Evolutionary conservation across 2,888 invertebrate genomes (phyloP).

Genomic region (Andricus quercusramuli): DNA sequence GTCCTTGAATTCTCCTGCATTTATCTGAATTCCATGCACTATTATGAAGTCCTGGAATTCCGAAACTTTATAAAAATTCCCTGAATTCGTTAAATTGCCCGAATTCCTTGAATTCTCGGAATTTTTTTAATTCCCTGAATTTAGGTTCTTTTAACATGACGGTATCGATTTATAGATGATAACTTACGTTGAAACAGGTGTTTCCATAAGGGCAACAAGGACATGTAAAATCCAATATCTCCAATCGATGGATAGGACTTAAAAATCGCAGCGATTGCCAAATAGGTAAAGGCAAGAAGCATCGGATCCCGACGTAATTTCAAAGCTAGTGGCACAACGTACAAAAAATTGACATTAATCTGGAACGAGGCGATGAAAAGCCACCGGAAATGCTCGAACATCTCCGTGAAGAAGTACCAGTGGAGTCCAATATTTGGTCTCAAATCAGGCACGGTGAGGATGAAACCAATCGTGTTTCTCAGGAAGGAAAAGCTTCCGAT

Average conservation of each 20-base stretch:
- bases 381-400: conserved; percentile 98
- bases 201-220: conserved; percentile 94
- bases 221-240: conserved; percentile 95
- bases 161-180: background rate
- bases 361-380: conserved; percentile 98
- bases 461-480: conserved; percentile 80
- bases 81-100: no score
- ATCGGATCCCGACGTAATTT: conserved; percentile 90
- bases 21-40: no score
- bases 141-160: no score
- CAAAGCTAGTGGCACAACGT: conserved; percentile 92
- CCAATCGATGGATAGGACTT: conserved; percentile 98
- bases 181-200: conserved; percentile 92
- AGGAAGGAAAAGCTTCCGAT: conserved; percentile 81
- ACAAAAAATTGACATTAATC: conserved; percentile 95
- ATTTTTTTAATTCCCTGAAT: no score
- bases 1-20: no score
- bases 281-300: conserved; percentile 88
- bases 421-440: conserved; percentile 98
- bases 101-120: no score
- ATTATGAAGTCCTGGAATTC: no score
- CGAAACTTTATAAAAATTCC: no score
- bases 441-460: conserved; percentile 94
- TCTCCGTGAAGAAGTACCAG: conserved; percentile 99
- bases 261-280: conserved; percentile 93